phyloP scores from a whole-genome alignment of 2,113 vertebrate genomes.

The Chunga burmeisteri region DNA sequence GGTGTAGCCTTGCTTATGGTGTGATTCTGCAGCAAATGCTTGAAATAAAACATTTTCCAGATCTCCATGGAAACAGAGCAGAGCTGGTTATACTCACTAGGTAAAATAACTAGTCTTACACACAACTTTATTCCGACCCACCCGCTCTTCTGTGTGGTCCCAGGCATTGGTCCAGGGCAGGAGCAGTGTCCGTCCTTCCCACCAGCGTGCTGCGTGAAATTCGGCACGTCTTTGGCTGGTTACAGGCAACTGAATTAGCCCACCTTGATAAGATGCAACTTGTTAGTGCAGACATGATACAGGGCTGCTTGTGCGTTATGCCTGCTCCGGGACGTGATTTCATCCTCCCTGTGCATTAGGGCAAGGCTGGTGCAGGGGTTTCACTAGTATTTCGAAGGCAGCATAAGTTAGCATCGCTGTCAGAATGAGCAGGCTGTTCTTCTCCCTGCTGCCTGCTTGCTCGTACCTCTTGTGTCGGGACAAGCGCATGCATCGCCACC shows the following conservation, averaged over 20 bases:
- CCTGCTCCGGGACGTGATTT: fast-evolving
- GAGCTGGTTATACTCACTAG: constrained; percentile 8
- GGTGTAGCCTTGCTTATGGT: constrained; percentile 7
- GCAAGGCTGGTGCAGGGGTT: not conserved
- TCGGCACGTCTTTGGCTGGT: fast-evolving
- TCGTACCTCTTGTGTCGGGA: not conserved
- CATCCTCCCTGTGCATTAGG: not conserved
- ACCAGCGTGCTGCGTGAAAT: fast-evolving
- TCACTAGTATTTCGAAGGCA: not conserved
- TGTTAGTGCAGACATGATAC: fast-evolving
- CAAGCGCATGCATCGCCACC: fast-evolving
- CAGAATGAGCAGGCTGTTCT: not conserved
- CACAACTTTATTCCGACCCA: not conserved
- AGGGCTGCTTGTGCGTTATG: not conserved
- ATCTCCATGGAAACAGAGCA: constrained; percentile 39
- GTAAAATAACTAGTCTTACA: not conserved
- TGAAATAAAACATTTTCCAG: not conserved
- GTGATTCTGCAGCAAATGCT: constrained; percentile 34
- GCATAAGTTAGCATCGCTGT: not conserved
- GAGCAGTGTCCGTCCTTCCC: not conserved
- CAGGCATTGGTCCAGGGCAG: not conserved
- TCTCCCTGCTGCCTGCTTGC: not conserved
- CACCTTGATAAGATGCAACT: not conserved
- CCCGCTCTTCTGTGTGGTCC: not conserved
- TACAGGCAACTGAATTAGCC: not conserved